phyloP scores from a whole-genome alignment of 2,797 vertebrate species.

The Sebastes flavidus region DNA sequence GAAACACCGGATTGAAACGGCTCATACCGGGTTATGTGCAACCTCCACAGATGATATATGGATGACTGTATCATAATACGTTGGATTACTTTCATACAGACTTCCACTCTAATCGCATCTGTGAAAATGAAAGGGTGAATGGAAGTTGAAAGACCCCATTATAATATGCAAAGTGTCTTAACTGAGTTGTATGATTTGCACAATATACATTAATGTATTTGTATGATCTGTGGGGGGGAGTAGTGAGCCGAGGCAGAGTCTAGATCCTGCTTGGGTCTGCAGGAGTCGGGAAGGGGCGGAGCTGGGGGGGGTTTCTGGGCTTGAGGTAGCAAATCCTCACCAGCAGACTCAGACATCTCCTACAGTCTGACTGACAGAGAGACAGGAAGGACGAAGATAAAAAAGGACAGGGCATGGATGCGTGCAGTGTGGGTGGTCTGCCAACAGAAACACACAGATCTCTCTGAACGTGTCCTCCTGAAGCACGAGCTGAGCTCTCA shows the following conservation, averaged over 20 bases:
- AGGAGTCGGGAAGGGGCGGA: constrained; percentile 21
- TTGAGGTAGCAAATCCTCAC: constrained; percentile 63
- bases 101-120: background rate
- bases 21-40: background rate
- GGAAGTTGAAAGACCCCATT: constrained; percentile 2
- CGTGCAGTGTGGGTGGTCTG: constrained; percentile 50
- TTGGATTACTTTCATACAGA: background rate
- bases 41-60: background rate
- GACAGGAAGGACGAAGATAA: constrained; percentile 40
- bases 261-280: constrained; percentile 27
- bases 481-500: constrained; percentile 32
- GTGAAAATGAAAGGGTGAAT: background rate
- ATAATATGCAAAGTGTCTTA: constrained; percentile 4
- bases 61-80: background rate
- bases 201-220: background rate
- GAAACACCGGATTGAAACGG: background rate
- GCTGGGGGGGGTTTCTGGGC: constrained; percentile 18
- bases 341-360: constrained; percentile 56
- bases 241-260: constrained; percentile 51
- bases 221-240: constrained; percentile 49
- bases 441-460: constrained; percentile 39
- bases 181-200: background rate
- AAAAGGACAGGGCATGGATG: constrained; percentile 33
- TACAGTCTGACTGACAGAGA: constrained; percentile 55
- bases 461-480: background rate